Evolutionary conservation across 2,888 invertebrate species (phyloP).

Genomic region (Girardia tigrina): DNA sequence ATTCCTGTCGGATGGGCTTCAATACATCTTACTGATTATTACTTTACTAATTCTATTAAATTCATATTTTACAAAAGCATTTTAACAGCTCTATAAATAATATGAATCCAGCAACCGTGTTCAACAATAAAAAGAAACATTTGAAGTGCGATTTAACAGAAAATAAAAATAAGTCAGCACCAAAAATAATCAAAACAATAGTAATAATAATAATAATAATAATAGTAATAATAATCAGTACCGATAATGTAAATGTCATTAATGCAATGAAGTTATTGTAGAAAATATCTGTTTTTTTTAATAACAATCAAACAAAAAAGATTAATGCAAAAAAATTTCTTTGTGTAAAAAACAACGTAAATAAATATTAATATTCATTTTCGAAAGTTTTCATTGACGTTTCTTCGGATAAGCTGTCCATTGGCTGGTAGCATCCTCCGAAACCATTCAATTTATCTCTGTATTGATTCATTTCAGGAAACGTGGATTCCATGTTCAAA

Average conservation of each 20-base stretch:
- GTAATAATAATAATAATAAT: neutral
- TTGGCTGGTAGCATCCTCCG: neutral
- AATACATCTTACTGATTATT: neutral
- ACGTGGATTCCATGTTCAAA: neutral
- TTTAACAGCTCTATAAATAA: neutral
- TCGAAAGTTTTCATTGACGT: neutral
- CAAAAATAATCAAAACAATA: constrained; percentile 10
- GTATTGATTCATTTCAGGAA: neutral
- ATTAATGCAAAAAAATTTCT: constrained; percentile 2
- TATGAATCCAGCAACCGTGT: neutral
- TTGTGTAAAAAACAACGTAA: neutral
- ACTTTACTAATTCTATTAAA: neutral
- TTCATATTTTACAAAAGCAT: neutral
- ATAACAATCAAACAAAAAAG: neutral
- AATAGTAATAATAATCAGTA: neutral
- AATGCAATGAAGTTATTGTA: neutral
- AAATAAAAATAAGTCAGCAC: neutral
- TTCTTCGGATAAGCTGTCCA: constrained; percentile 16
- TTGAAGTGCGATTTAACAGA: neutral
- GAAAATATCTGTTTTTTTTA: neutral
- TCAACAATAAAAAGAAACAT: neutral
- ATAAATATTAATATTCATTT: neutral
- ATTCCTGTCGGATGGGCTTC: too few relatives aligned
- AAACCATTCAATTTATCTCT: neutral
- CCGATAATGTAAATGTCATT: neutral